These are phyloP conservation scores for Oryzias woworae DNA, from an alignment of 2,113 vertebrate genomes.

Conservation along the genomic window DNA sequence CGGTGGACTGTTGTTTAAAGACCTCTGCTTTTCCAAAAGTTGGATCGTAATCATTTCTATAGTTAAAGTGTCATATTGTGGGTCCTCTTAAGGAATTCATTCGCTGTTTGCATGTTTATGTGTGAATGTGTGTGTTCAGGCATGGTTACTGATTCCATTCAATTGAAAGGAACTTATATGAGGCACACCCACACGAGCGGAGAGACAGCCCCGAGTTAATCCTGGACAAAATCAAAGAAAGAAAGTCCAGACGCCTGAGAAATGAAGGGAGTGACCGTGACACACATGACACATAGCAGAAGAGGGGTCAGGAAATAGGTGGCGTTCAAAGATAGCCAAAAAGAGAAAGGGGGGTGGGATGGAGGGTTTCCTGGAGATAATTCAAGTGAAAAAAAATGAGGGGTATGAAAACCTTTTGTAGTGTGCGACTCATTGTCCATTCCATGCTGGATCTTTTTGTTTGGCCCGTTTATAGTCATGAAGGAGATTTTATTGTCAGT, in stretches of 20 bases:
- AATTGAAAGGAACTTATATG: constrained; percentile 25
- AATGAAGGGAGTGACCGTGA: constrained; percentile 36
- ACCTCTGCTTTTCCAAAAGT: no score
- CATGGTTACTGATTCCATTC: constrained; percentile 19
- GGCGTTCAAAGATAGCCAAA: constrained; percentile 46
- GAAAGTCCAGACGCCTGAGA: constrained; percentile 22
- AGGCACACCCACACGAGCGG: constrained; percentile 18
- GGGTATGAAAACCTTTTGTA: constrained; percentile 43
- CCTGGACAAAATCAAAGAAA: constrained; percentile 53
- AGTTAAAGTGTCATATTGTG: background rate
- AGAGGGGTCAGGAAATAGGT: constrained; percentile 51
- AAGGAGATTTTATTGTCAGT: constrained; percentile 18
- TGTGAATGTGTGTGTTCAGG: constrained; percentile 16
- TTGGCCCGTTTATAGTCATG: constrained; percentile 3
- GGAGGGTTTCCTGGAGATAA: constrained; percentile 30
- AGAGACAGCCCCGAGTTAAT: constrained; percentile 49
- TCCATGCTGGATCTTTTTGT: constrained; percentile 8
- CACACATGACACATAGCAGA: constrained; percentile 27
- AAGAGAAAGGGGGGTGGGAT: constrained; percentile 9
- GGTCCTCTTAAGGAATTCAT: background rate
- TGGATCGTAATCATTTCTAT: constrained; percentile 4
- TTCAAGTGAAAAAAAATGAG: constrained; percentile 55
- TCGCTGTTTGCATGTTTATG: constrained; percentile 13
- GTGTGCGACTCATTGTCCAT: constrained; percentile 9
- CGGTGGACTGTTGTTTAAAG: no score